phyloP scores from a whole-genome alignment of 2,797 vertebrate genomes.

The Crossoptilon crossoptilon region DNA sequence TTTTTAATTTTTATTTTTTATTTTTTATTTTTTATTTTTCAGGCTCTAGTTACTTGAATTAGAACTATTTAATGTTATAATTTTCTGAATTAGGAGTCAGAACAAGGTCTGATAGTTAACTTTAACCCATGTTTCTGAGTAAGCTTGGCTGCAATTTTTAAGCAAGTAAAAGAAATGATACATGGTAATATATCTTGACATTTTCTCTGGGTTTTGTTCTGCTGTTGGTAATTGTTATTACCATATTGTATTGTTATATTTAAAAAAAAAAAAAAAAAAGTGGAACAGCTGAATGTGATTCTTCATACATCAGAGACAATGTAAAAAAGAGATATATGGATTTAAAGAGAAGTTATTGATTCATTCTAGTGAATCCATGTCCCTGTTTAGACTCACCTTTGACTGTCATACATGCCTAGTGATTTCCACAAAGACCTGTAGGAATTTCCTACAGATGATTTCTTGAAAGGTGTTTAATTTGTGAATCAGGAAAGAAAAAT shows the following conservation, averaged over 20 bases:
- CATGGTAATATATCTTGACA: background rate
- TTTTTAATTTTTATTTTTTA: background rate
- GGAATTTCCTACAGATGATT: background rate
- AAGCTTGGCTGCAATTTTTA: background rate
- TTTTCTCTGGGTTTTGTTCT: background rate
- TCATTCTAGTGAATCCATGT: background rate
- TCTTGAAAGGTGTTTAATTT: background rate
- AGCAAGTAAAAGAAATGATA: background rate
- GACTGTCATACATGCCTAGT: fast-evolving
- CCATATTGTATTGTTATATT: background rate
- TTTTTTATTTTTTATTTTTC: background rate
- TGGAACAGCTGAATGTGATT: background rate
- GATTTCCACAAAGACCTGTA: background rate
- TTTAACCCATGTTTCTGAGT: background rate
- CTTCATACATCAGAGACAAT: background rate
- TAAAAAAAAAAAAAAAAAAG: background rate
- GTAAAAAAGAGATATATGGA: background rate
- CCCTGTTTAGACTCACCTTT: background rate
- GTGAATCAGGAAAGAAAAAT: background rate
- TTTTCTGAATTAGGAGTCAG: background rate
- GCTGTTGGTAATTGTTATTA: background rate
- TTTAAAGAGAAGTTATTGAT: background rate
- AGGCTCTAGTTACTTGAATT: background rate
- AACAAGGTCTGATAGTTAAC: background rate
- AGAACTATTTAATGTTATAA: background rate